Conservation (phyloP, 2,113 vertebrate genomes). For the Cinclus mexicanus region DNA sequence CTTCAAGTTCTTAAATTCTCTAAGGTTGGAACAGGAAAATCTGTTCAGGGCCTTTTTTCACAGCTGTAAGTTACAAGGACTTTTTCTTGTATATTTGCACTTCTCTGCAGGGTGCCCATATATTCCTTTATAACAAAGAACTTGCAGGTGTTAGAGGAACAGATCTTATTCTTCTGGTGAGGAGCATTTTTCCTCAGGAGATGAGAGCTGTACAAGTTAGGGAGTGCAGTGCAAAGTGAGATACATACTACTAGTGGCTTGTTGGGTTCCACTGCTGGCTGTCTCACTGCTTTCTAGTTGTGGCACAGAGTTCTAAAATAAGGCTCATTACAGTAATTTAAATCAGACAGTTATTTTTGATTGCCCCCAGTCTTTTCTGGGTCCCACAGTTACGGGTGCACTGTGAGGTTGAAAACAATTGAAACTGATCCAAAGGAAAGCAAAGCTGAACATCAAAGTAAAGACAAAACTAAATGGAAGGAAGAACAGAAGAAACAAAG, state of each 20-base stretch:
- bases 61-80: not conserved
- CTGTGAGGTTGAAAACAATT: not conserved
- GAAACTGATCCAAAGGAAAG: not conserved
- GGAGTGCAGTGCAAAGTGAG: not conserved
- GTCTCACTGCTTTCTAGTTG: not conserved
- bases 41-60: not conserved
- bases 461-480: not conserved
- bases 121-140: slow-evolving; percentile 72
- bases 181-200: slow-evolving; percentile 74
- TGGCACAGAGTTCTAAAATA: not conserved
- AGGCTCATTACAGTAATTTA: not conserved
- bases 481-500: not conserved
- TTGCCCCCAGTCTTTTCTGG: not conserved
- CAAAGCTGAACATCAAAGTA: slow-evolving; percentile 24
- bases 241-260: not conserved
- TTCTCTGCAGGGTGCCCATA: slow-evolving; percentile 53
- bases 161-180: slow-evolving; percentile 69
- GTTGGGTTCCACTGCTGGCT: not conserved
- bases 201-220: slow-evolving; percentile 18
- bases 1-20: not conserved
- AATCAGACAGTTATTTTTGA: not conserved
- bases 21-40: not conserved
- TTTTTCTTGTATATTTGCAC: not conserved
- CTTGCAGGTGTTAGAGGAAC: slow-evolving; percentile 56
- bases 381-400: not conserved